Conservation (phyloP, 2,797 vertebrate genomes). For the Perodicticus potto region DNA sequence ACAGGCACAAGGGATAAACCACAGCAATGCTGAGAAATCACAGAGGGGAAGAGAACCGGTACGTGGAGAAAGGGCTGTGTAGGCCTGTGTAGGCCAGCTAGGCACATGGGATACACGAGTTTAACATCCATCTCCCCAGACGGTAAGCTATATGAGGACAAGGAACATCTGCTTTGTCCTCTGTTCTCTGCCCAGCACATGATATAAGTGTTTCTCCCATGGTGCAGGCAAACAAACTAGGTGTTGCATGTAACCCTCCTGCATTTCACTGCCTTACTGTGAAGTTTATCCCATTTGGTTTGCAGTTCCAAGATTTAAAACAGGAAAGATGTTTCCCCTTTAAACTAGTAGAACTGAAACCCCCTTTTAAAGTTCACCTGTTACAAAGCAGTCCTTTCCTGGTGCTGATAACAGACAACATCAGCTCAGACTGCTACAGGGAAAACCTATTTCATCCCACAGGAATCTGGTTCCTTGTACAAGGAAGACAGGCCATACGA, state of each 20-base stretch:
- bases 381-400: neutral
- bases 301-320: slow-evolving; percentile 5
- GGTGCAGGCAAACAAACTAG: neutral
- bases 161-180: neutral
- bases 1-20: neutral
- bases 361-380: neutral
- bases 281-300: neutral
- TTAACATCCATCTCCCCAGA: neutral
- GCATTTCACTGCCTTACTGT: neutral
- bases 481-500: neutral
- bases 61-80: fast-evolving
- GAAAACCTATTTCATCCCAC: neutral
- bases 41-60: neutral
- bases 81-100: fast-evolving
- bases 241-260: neutral
- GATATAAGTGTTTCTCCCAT: neutral
- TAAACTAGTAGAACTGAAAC: neutral
- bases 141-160: neutral
- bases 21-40: neutral
- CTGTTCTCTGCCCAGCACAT: neutral
- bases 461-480: neutral
- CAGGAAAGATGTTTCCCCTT: neutral
- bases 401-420: neutral
- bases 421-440: neutral
- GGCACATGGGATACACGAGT: fast-evolving